Conservation (phyloP, 2,888 invertebrate genomes). For the Tineola bisselliella region DNA sequence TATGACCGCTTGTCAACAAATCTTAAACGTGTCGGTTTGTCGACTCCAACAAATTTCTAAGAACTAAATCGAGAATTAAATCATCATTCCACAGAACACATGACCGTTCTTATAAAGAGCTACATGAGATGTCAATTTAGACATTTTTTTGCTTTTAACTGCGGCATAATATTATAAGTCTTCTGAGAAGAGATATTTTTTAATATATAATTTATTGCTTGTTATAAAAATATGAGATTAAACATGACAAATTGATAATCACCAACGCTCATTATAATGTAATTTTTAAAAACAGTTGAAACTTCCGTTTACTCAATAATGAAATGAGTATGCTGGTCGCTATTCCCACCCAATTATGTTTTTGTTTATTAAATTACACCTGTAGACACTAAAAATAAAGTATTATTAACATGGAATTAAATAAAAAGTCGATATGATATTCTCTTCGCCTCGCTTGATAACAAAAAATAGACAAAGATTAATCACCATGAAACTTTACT, state of each 20-base stretch:
- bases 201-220: neutral
- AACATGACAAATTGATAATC: too few species aligned
- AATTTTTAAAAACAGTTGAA: too few species aligned
- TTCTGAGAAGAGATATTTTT: neutral
- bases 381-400: too few species aligned
- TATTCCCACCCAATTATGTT: too few species aligned
- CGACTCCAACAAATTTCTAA: constrained; percentile 9
- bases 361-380: too few species aligned
- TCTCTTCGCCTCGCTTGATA: neutral
- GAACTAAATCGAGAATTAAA: constrained; percentile 4
- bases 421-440: neutral
- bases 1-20: constrained; percentile 16
- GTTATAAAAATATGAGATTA: neutral
- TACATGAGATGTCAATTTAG: constrained; percentile 3
- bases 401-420: too few species aligned
- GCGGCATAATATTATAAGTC: neutral
- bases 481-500: neutral
- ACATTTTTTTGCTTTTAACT: neutral
- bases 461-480: neutral
- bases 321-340: too few species aligned
- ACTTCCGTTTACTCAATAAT: too few species aligned
- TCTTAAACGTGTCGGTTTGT: neutral
- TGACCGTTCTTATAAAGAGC: constrained; percentile 4
- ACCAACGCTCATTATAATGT: too few species aligned
- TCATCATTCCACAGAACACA: constrained; percentile 11